Conservation (phyloP, 2,888 invertebrate species). For the Chymomyza amoena region DNA sequence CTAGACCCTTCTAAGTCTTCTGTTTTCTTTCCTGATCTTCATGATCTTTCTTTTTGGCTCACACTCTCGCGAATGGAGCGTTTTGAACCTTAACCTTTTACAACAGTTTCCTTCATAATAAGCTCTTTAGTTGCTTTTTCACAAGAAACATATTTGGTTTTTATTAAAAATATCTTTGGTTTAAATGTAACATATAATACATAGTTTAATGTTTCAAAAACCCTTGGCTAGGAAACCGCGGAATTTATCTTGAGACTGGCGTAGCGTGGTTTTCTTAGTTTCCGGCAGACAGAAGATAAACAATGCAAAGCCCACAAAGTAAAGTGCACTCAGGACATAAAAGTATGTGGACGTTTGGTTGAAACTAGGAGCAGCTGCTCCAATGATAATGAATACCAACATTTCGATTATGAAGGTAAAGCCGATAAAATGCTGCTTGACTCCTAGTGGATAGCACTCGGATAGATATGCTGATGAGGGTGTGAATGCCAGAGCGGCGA, state of each 20-base stretch:
- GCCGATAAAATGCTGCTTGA: constrained; percentile 67
- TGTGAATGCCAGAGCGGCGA: constrained; percentile 56
- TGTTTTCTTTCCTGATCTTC: too few relatives aligned
- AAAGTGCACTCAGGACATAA: constrained; percentile 49
- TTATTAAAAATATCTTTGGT: neutral
- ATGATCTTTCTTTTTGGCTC: too few relatives aligned
- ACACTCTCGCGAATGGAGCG: too few relatives aligned
- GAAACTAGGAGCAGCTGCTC: rapidly evolving
- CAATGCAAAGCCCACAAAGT: constrained; percentile 39
- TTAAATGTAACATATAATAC: neutral
- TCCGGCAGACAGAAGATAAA: constrained; percentile 62
- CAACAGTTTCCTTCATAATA: too few relatives aligned
- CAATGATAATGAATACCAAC: constrained; percentile 53
- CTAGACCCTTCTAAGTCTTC: too few relatives aligned
- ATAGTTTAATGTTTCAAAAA: neutral
- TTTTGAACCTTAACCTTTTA: too few relatives aligned
- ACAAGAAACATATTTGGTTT: neutral
- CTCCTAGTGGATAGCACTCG: constrained; percentile 70
- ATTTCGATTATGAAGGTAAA: constrained; percentile 52
- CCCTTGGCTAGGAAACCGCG: constrained; percentile 5
- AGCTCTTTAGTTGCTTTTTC: too few relatives aligned
- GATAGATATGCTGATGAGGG: constrained; percentile 59
- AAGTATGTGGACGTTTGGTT: constrained; percentile 40
- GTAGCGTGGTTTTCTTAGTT: constrained; percentile 56
- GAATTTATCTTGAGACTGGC: constrained; percentile 59